A percentile compares a stretch with the other conserved stretches of the same genome.
Conservation (phyloP, 2,113 vertebrate genomes). For the human region GRCh38 chr3:65378001-65378500, state of each 20-base stretch:
- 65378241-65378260: not conserved
- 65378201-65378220: not conserved
- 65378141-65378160: not conserved
- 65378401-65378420: not conserved
- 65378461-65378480: not conserved
- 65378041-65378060: not conserved
- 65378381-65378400: not conserved
- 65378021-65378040: not conserved
- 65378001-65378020: not conserved
- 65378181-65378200: not conserved
- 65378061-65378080: not conserved
- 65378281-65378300: not conserved
- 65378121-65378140: not conserved
- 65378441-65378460: not conserved
- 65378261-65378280: not conserved
- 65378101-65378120: not conserved
- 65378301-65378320: not conserved
- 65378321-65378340: not conserved
- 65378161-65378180: not conserved
- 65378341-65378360: not conserved
- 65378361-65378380: not conserved
- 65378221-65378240: not conserved
- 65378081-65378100: not conserved
- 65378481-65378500: not conserved
- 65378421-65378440: not conserved